Evolutionary conservation across 2,113 vertebrate genomes (phyloP).

Genomic region (Neodon shergylaensis): DNA sequence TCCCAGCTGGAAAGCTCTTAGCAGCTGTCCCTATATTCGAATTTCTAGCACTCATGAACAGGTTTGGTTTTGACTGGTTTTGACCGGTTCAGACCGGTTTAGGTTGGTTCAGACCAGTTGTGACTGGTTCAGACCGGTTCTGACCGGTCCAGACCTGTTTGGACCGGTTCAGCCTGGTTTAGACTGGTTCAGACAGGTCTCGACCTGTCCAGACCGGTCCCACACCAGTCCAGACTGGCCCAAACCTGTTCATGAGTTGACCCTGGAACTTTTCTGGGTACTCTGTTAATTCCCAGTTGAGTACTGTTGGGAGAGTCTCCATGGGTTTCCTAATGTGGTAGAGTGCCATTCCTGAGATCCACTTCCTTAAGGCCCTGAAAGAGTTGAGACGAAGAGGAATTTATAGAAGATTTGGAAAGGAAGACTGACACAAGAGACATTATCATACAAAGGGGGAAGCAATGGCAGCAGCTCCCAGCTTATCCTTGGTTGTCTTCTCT

Average conservation of each 20-base stretch:
- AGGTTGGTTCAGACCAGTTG: too few species aligned
- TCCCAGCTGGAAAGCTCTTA: not conserved
- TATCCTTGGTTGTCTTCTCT: not conserved
- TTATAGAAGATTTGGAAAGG: not conserved
- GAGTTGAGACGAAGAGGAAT: constrained; percentile 10
- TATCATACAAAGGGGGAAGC: not conserved
- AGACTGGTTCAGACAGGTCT: too few species aligned
- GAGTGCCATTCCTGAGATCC: not conserved
- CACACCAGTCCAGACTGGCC: too few species aligned
- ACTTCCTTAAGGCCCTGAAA: not conserved
- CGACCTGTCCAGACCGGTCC: too few species aligned
- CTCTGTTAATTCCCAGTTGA: not conserved
- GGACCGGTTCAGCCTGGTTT: too few species aligned
- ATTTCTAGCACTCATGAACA: not conserved
- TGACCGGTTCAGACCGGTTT: too few species aligned
- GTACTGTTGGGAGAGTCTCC: not conserved
- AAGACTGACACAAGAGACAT: not conserved
- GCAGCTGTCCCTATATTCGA: not conserved
- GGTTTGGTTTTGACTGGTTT: too few species aligned
- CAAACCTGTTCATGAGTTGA: too few species aligned
- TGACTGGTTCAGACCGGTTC: too few species aligned
- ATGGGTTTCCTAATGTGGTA: not conserved
- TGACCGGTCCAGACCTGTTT: fast-evolving
- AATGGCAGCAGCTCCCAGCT: not conserved
- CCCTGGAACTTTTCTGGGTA: too few species aligned